Conservation (phyloP, 1,140 invertebrate genomes). For the Drosophila navojoa region DNA sequence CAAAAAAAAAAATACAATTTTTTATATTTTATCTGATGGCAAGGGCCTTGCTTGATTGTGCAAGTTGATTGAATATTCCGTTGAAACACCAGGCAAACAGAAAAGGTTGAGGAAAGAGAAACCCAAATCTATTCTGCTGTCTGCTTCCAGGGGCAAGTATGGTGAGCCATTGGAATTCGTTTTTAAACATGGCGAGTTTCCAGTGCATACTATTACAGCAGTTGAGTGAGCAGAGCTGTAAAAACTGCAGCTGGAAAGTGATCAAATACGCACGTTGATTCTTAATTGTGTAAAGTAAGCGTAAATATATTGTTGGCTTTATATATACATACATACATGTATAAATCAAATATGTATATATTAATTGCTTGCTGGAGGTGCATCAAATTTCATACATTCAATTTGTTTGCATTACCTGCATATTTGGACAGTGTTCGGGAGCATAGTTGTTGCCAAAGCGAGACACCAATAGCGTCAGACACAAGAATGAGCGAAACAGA, state of each 20-base stretch:
- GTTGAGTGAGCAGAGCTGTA: not conserved
- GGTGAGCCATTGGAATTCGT: not conserved
- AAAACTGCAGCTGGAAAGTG: no score
- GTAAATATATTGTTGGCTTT: no score
- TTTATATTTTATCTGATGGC: no score
- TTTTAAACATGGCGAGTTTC: not conserved
- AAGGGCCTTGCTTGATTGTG: not conserved
- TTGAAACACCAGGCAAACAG: no score
- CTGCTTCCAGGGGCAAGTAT: not conserved
- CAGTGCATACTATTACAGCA: not conserved
- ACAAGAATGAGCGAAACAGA: not conserved
- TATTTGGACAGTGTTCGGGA: not conserved
- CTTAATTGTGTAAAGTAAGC: not conserved
- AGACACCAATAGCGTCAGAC: not conserved
- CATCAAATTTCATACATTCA: no score
- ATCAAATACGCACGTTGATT: no score
- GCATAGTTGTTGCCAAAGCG: not conserved
- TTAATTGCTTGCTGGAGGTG: no score
- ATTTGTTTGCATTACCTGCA: no score
- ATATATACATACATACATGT: no score
- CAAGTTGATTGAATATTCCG: not conserved
- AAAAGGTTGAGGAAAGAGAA: no score
- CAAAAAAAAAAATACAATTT: slow-evolving; percentile 13
- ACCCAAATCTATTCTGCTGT: not conserved
- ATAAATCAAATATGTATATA: no score